Evolutionary conservation across 1,140 invertebrate genomes (phyloP), one percentile per base, ranked within the genome.

Genomic region (Drosophila hydei): DNA sequence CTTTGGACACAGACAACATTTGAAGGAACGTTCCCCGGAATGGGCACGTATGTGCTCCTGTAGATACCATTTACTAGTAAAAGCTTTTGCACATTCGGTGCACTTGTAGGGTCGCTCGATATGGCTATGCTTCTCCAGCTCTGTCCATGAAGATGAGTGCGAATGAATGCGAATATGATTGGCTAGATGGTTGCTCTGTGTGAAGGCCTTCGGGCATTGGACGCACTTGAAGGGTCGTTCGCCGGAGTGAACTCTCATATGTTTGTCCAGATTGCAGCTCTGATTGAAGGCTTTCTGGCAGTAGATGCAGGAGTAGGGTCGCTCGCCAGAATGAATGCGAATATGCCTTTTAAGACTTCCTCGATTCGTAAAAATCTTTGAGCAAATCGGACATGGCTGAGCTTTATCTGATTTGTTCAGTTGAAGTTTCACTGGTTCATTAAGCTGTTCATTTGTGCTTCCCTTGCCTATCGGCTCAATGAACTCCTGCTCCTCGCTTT

Each of bases 11-110:
- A 99, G 97, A 19, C 96, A 96, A 93, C 98, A 99, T 92, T 99
- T 98, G 95, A 99, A 99, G 23, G 98, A 98, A 93, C 98, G 97
- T 92, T 99, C 98, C 75, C 98, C 95, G 94, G 99, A 97, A 93
- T 99, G 98, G 84, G 98, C 96, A 93, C 98, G 97, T 69, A 97
- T 98, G 93, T 99, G 98, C 64, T 99, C 94, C 92, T 99, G 97
- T 80, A 99, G 95, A 91, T 99, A 97, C 52, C 97, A 97, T 93
- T 99, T 50, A 14, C 25, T 50, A 8, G 23, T 30, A 8, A 50
- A 50, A 0, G 47, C 47, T 14, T 50, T 50, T 0, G 25, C 7
- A 3, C 47, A 50, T 8, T n/a, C 19, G 2, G 12, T 14, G 25
- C 25, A 50, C 25, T 50, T 50, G 25, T 50, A 23, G 1, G n/a